Evolutionary conservation across 2,797 vertebrate species (phyloP), one percentile per base, ranked within the genome.

Genomic region (Takifugu rubripes): DNA sequence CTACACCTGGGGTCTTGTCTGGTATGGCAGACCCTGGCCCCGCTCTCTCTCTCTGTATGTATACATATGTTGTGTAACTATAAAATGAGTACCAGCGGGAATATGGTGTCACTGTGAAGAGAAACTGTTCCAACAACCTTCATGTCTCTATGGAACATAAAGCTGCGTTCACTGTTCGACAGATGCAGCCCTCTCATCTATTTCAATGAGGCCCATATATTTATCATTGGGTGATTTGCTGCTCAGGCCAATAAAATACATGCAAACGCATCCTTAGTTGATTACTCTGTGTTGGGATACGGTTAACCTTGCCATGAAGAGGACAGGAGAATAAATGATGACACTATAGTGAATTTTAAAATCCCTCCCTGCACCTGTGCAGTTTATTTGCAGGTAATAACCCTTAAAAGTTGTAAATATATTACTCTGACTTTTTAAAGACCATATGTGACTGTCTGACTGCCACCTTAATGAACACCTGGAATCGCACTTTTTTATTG

Each of bases 151-250:
- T 25, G 45, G 46, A 43, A 8, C 11, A 43, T 24, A 44, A 49
- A 49, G 56, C 47, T 0, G 0, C 26, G 3, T 40, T 40, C 36
- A 40, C 36, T 21, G 50, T 50, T 14, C n/a, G 36, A 49, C 47
- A 26, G 25, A 49, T 36, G 21, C 54, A 25, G 31, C 21, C 24
- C 21, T 14, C 55, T 56, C 55, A 56, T 56, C 33, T 54, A n/a
- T 44, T 54, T 54, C 40, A 44, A 43, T 44, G 5, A 54, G 42
- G 25, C 53, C 29, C 16, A 48, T 25, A 16, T 49, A 27, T 14
- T 44, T 48, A 14, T 49, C 17, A 24, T 9, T 27, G 9, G 17
- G 47, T 1, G 31, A 25, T 48, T 48, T 17, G 10, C 6, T 14
- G 2, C 6, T 3, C 21, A 36, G n/a, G 31, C 3, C 51, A 9